phyloP scores from a whole-genome alignment of 2,888 invertebrate genomes.

The Metallyticus violacea region DNA sequence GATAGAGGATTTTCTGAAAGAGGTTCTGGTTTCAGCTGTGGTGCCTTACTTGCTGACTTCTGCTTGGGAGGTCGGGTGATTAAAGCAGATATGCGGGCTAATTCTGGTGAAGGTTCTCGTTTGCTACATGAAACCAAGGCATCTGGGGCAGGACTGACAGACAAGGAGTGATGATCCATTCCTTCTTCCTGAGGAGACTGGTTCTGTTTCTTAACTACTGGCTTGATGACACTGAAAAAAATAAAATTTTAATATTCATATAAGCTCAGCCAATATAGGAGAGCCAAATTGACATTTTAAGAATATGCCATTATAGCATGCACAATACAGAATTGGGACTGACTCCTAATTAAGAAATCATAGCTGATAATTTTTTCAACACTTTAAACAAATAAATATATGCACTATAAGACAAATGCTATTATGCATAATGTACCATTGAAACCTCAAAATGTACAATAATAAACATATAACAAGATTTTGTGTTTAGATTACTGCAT shows the following conservation, averaged over 20 bases:
- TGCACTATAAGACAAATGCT: too few species aligned
- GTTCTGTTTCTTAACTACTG: conserved; percentile 57
- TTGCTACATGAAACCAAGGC: conserved; percentile 46
- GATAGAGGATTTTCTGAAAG: neutral
- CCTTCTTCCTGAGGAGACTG: conserved; percentile 4
- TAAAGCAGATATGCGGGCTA: conserved; percentile 79
- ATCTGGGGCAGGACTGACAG: conserved; percentile 43
- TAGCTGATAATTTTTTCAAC: too few species aligned
- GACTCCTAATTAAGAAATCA: too few species aligned
- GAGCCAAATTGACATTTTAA: too few species aligned
- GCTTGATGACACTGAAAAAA: conserved; percentile 59
- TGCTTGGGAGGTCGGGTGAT: conserved; percentile 78
- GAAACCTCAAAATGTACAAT: too few species aligned
- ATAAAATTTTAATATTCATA: conserved; percentile 23
- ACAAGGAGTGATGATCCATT: conserved; percentile 44
- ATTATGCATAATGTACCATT: too few species aligned
- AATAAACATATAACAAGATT: too few species aligned
- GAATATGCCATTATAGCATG: too few species aligned
- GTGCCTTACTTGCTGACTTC: conserved; percentile 50
- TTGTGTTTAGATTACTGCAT: too few species aligned
- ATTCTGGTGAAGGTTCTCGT: conserved; percentile 73
- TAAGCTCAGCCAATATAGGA: neutral
- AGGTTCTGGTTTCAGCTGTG: conserved; percentile 19
- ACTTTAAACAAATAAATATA: too few species aligned
- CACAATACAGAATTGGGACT: too few species aligned